Evolutionary conservation across 2,888 invertebrate genomes (phyloP), one percentile per base, ranked within the genome.

Genomic region (Watsonalla cultraria): DNA sequence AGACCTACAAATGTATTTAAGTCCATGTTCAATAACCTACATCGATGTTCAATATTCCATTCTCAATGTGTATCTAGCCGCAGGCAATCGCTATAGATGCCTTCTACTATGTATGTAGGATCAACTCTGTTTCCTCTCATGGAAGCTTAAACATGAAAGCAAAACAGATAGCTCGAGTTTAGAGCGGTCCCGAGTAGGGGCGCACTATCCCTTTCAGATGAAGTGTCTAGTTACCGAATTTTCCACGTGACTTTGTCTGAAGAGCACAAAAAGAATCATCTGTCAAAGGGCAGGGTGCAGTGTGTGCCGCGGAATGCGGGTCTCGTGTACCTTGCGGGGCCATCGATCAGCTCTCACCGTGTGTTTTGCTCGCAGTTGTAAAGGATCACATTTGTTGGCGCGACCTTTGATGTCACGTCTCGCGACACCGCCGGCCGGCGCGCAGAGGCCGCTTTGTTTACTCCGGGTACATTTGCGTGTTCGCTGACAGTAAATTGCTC

Each of bases 361-460:
- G 45, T 52, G 47, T 52, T 51, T 51, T 46, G 51, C 46, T 51
- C 45, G 51, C 51, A 45, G 45, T 48, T 48, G 48, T 35, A 49
- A 49, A 49, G 49, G 49, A 49, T 49, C 49, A 49, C 49, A 37
- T 49, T 49, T 49, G 49, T 49, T 49, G 8, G 35, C 14, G 39
- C 14, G 49, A 49, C 49, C 49, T 49, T 49, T 39, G 49, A 15
- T 15, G 37, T 49, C 49, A 15, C 49, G 33, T 9, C 6, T 11
- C 49, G 11, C 42, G 11, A 11, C 42, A 11, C 37, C 49, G 24
- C 24, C 24, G 24, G 24, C 24, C 24, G 24, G 24, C 24, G 24
- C 24, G 49, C 37, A 15, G n/a, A 37, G n/a, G 49, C 37, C 34
- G 49, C 15, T 37, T 49, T 49, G 49, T 39, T 35, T 13, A 7